phyloP scores from a whole-genome alignment of 2,888 invertebrate genomes.

The Ectobius pallidus region DNA sequence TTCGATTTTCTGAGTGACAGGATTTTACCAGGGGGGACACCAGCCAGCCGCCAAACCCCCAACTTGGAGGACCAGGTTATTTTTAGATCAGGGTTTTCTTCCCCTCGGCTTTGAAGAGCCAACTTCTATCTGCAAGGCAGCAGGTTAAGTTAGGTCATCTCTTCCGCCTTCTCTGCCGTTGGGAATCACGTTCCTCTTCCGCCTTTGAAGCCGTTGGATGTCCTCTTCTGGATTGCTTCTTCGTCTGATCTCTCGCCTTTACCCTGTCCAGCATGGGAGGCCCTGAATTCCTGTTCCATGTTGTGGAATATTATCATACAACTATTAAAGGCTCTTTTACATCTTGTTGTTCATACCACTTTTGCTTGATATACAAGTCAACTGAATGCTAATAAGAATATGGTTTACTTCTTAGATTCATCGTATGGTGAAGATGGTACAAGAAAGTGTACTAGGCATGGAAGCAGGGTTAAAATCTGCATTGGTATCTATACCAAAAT shows the following conservation, averaged over 20 bases:
- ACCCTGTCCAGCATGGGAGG: not conserved
- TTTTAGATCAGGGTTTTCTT: too few relatives aligned
- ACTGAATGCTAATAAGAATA: not conserved
- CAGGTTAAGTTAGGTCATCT: too few relatives aligned
- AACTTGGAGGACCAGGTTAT: too few relatives aligned
- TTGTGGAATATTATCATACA: not conserved
- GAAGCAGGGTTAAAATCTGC: conserved; percentile 26
- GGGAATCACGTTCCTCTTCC: too few relatives aligned
- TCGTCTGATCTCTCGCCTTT: not conserved
- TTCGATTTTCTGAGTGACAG: too few relatives aligned
- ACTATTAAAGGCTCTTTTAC: not conserved
- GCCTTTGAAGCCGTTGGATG: too few relatives aligned
- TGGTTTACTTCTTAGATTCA: conserved; percentile 15
- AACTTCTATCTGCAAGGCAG: too few relatives aligned
- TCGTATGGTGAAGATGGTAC: conserved; percentile 2
- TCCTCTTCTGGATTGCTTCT: too few relatives aligned
- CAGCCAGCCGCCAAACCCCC: too few relatives aligned
- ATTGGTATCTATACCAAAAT: not conserved
- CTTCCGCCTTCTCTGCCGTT: too few relatives aligned
- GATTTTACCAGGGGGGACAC: too few relatives aligned
- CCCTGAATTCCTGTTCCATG: not conserved
- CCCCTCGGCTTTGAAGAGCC: too few relatives aligned
- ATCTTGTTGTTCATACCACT: not conserved
- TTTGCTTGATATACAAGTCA: not conserved
- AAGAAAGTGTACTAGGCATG: conserved; percentile 8